Conservation (phyloP, 1,140 invertebrate species). For the Calephelis nemesis region DNA sequence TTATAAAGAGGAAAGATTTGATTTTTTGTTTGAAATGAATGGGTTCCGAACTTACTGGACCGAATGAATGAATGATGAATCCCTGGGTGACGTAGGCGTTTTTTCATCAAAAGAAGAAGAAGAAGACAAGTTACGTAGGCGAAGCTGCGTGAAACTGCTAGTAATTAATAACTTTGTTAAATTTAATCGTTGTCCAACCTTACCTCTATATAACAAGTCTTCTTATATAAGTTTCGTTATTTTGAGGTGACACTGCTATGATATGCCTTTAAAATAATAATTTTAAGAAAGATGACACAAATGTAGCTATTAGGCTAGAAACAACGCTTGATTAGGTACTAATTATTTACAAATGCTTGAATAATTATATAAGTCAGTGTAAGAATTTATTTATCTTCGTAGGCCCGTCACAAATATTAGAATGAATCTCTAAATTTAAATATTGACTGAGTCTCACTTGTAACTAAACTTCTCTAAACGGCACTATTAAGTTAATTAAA, state of each 20-base stretch:
- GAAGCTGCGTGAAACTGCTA: too few species aligned
- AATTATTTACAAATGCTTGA: neutral
- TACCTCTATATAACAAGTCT: too few species aligned
- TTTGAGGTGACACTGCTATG: neutral
- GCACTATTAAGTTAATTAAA: too few species aligned
- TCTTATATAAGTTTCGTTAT: neutral
- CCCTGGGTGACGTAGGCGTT: too few species aligned
- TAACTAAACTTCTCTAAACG: neutral
- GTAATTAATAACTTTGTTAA: too few species aligned
- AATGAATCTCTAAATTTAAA: neutral
- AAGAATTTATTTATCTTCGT: neutral
- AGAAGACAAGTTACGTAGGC: too few species aligned
- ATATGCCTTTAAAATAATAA: neutral
- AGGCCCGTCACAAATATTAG: neutral
- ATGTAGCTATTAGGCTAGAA: conserved; percentile 5
- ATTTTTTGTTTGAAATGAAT: too few species aligned
- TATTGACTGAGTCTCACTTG: neutral
- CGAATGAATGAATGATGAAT: too few species aligned
- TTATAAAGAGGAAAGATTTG: too few species aligned
- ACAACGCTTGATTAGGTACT: neutral
- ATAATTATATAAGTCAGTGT: conserved; percentile 1
- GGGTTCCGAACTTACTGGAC: too few species aligned
- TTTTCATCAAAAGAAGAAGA: too few species aligned
- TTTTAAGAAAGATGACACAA: neutral
- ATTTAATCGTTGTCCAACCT: too few species aligned